Percentiles rank a stretch among this genome's conserved stretches.
Evolutionary conservation across 2,113 vertebrate species (phyloP).

Genomic region (Gallinago undulata): DNA sequence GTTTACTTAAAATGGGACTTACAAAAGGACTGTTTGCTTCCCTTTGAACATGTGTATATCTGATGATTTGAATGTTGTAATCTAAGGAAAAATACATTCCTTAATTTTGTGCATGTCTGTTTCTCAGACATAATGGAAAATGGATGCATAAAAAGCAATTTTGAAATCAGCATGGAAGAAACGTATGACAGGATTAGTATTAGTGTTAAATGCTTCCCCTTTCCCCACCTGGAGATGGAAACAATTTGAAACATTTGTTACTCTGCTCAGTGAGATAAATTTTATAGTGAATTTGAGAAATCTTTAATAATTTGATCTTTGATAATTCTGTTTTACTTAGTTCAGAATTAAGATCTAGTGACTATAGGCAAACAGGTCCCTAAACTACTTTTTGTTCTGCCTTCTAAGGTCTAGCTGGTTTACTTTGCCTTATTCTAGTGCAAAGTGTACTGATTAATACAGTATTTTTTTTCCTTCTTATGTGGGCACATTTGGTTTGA

Average conservation of each 20-base stretch:
- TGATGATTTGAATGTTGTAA: neutral
- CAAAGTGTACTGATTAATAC: constrained; percentile 57
- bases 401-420: constrained; percentile 5
- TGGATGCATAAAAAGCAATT: neutral
- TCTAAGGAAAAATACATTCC: neutral
- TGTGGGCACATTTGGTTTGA: constrained; percentile 68
- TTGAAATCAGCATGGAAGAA: neutral
- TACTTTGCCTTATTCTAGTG: constrained; percentile 24
- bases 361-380: neutral
- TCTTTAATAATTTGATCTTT: neutral
- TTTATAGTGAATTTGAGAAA: neutral
- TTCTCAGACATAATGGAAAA: neutral
- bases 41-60: neutral
- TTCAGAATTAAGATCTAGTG: neutral
- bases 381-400: neutral
- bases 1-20: neutral
- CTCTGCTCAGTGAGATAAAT: neutral
- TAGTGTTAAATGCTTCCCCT: neutral
- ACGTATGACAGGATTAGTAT: neutral
- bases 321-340: neutral
- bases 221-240: neutral
- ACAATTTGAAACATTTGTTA: neutral
- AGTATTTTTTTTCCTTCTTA: constrained; percentile 50
- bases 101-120: neutral
- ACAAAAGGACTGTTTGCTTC: neutral